Base-by-base conservation (phyloP, 2,113 vertebrate species). In the Edolisoma coerulescens region DNA sequence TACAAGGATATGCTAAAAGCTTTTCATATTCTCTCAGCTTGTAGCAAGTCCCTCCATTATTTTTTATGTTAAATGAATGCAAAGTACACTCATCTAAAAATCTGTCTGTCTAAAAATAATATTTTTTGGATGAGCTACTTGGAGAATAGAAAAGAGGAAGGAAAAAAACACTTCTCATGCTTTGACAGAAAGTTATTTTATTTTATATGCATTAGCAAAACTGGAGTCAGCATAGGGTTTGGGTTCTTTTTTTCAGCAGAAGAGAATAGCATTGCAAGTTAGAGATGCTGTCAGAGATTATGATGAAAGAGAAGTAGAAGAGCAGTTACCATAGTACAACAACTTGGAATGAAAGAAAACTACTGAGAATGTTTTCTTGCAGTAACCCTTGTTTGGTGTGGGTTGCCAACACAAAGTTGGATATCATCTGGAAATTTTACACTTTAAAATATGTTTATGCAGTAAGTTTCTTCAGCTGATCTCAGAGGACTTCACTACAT, bases 71-170 rank as follows among this genome's bases (percentile, higher is more conserved):
- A 90, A 84, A 80, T 84, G 91, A 63, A 64, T 59, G 65, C 24
- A 15, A 95, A 96, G 73, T 94, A 67, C 65, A 90, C 85, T 94
- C 47, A 75, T 70, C 77, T 93, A 87, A 94, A 94, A 93, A 92
- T 88, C 89, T 93, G 20, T 78, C 88, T 87, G 23, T 88, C 92
- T 95, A 94, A 96, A 96, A 95, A 92, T 91, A 96, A 93, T 82
- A 82, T 92, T 97, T 96, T 97, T 86, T 89, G 59, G 84, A 90
- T 12, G 5, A 94, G 32, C 39, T 86, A 65, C 79, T 91, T 67
- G 33, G 41, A 92, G 85, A 96, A 87, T 88, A 95, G 78, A 78
- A 70, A 87, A 60, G 59, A 85, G 11, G 14, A 16, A 10, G 16
- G 16, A 23, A 85, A 70, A 75, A 57, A 57, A 5, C 24, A 14